Percentiles rank a stretch among this genome's conserved stretches.
Evolutionary conservation across 2,113 vertebrate species (phyloP).

Genomic region (Hypanus sabinus): DNA sequence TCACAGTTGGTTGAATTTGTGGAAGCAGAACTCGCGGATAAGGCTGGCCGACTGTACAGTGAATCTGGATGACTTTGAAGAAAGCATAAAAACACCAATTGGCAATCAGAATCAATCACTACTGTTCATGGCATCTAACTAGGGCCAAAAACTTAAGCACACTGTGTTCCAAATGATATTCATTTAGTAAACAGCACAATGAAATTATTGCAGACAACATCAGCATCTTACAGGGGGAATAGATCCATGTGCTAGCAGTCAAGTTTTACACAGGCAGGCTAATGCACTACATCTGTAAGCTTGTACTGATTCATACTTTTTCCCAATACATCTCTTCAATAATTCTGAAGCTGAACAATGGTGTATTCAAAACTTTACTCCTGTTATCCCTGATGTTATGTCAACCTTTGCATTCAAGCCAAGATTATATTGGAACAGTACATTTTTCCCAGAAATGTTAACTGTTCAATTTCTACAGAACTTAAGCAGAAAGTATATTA

Average conservation of each 20-base stretch:
- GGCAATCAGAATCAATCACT: background rate
- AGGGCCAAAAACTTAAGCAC: background rate
- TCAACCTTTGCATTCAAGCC: conserved; percentile 7
- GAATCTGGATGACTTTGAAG: background rate
- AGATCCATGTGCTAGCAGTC: background rate
- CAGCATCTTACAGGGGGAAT: background rate
- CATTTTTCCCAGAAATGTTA: background rate
- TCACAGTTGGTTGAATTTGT: no score
- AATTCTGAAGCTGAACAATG: background rate
- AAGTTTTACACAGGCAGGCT: background rate
- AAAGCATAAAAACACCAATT: background rate
- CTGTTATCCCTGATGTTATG: background rate
- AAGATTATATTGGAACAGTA: background rate
- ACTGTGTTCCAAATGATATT: background rate
- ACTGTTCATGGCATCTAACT: background rate
- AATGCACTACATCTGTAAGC: background rate
- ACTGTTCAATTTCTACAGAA: background rate
- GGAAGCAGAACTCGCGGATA: no score
- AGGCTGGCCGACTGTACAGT: no score
- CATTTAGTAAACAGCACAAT: background rate
- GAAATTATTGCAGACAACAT: background rate
- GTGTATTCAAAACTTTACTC: background rate
- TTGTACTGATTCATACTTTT: background rate
- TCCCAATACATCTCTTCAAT: background rate
- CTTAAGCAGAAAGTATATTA: background rate